phyloP scores from a whole-genome alignment of 2,797 vertebrate genomes.

The Echiichthys vipera region DNA sequence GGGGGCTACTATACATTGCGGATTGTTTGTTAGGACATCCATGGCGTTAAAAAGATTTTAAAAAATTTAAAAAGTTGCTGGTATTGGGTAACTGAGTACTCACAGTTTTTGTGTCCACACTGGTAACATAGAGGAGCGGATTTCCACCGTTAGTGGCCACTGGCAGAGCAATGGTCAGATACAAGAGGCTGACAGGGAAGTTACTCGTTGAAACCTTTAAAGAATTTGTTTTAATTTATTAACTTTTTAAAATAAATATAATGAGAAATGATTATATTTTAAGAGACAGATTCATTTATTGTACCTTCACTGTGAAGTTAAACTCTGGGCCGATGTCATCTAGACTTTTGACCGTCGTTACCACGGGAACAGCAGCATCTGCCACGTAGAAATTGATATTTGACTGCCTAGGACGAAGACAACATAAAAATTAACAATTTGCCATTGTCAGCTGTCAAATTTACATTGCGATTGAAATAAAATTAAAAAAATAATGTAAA shows the following conservation, averaged over 20 bases:
- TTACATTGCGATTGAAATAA: not conserved
- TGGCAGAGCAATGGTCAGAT: constrained; percentile 86
- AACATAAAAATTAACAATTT: not conserved
- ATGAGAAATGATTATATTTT: not conserved
- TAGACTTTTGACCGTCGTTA: constrained; percentile 81
- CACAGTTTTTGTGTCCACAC: constrained; percentile 77
- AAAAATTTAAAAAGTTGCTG: not conserved
- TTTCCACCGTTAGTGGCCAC: constrained; percentile 85
- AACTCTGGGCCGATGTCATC: constrained; percentile 91
- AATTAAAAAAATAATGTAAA: not conserved
- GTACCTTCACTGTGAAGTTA: constrained; percentile 91
- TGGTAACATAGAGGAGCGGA: constrained; percentile 87
- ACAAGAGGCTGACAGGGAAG: constrained; percentile 86
- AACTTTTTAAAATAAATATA: not conserved
- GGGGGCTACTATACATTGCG: too few species aligned
- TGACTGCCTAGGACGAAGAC: constrained; percentile 79
- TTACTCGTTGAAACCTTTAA: constrained; percentile 87
- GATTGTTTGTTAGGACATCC: too few species aligned
- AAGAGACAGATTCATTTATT: constrained; percentile 6
- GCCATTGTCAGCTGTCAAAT: not conserved
- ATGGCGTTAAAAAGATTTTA: not conserved
- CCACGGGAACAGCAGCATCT: constrained; percentile 69
- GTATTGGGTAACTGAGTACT: constrained; percentile 35
- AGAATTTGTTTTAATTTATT: not conserved
- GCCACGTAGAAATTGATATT: constrained; percentile 91